A percentile compares a stretch with the other conserved stretches of the same genome.
Conservation (phyloP, 2,888 invertebrate species). For the Parascotia fuliginaria region DNA sequence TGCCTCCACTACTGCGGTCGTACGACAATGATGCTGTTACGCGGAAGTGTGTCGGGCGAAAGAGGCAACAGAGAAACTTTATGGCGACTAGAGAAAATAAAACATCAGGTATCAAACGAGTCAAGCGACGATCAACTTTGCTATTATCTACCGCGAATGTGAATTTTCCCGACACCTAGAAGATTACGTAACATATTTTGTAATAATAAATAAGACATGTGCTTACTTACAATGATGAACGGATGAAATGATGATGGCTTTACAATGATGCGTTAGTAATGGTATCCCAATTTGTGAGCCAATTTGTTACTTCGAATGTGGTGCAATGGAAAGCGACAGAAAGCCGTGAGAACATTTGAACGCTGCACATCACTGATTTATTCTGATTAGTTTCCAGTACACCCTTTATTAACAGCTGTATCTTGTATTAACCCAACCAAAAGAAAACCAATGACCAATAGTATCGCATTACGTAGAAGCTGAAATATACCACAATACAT, state of each 20-base stretch:
- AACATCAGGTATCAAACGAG: slow-evolving; percentile 19
- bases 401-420: slow-evolving; percentile 83
- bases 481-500: slow-evolving; percentile 84
- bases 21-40: slow-evolving; percentile 14
- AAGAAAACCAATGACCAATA: slow-evolving; percentile 85
- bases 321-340: slow-evolving; percentile 86
- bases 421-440: slow-evolving; percentile 86
- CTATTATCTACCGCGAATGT: slow-evolving; percentile 9
- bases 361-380: slow-evolving; percentile 67
- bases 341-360: slow-evolving; percentile 73
- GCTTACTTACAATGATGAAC: slow-evolving; percentile 83
- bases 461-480: slow-evolving; percentile 83
- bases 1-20: neutral
- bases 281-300: slow-evolving; percentile 83
- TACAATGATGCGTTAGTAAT: slow-evolving; percentile 86
- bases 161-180: slow-evolving; percentile 52
- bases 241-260: slow-evolving; percentile 79
- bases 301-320: slow-evolving; percentile 82
- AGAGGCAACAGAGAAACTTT: slow-evolving; percentile 3
- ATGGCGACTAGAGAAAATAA: slow-evolving; percentile 4
- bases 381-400: slow-evolving; percentile 84
- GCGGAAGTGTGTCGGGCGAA: slow-evolving; percentile 5
- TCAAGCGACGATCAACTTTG: neutral
- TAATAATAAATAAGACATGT: slow-evolving; percentile 61
- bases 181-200: slow-evolving; percentile 31